Evolutionary conservation across 1,140 invertebrate genomes (phyloP).

Genomic region (Piezodorus guildinii): DNA sequence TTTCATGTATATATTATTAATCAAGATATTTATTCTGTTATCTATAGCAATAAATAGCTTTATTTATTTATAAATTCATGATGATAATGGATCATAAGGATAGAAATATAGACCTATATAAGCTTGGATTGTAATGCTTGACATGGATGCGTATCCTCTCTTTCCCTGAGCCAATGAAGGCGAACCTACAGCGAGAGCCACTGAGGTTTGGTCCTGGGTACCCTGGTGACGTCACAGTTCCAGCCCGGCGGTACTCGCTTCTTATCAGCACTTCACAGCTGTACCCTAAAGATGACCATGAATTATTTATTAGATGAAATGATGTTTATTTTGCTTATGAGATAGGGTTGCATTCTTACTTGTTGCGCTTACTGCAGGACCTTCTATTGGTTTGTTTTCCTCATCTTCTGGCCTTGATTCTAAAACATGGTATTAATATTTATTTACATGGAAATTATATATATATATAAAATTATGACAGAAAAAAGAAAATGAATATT

Average conservation of each 20-base stretch:
- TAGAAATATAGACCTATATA: background rate
- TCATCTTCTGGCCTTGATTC: constrained; percentile 6
- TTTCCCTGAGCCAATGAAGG: constrained; percentile 68
- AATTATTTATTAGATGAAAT: no score
- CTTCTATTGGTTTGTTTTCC: constrained; percentile 5
- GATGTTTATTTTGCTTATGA: no score
- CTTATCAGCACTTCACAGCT: constrained; percentile 56
- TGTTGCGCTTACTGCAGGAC: constrained; percentile 22
- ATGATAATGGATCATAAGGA: no score
- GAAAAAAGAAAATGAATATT: no score
- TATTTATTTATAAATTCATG: no score
- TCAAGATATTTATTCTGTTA: no score
- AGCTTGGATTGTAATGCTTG: constrained; percentile 51
- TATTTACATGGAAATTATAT: background rate
- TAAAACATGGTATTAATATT: background rate
- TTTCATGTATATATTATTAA: no score
- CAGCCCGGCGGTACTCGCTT: constrained; percentile 46
- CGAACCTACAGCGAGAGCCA: constrained; percentile 65
- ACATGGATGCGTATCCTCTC: constrained; percentile 67
- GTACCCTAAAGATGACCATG: constrained; percentile 47
- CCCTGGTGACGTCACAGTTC: constrained; percentile 62
- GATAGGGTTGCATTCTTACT: constrained; percentile 7
- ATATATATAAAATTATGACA: background rate
- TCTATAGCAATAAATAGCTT: no score
- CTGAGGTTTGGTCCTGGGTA: constrained; percentile 61